phyloP scores from a whole-genome alignment of 2,888 invertebrate species.

The Drosophila birchii region DNA sequence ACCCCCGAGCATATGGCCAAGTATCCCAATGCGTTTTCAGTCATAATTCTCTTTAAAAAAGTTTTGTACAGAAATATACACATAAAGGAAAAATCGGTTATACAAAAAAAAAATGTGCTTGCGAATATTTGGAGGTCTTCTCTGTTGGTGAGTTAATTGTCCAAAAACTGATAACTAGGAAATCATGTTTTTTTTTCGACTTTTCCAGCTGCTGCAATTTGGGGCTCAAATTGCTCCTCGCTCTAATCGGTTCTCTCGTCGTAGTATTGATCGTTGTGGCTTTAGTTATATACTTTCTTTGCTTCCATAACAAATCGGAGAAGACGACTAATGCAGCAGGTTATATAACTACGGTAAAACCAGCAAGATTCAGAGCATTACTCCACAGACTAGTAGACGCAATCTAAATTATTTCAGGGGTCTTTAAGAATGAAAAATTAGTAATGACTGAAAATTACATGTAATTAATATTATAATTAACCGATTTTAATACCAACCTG shows the following conservation, averaged over 20 bases:
- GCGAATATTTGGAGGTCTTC: neutral
- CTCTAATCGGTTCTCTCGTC: neutral
- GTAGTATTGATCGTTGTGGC: neutral
- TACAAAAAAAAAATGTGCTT: constrained; percentile 9
- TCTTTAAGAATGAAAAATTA: neutral
- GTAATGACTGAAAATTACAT: neutral
- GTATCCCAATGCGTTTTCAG: constrained; percentile 13
- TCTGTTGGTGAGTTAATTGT: constrained; percentile 20
- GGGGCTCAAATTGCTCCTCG: neutral
- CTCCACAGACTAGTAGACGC: neutral
- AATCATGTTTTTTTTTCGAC: no score
- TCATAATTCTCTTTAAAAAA: constrained; percentile 14
- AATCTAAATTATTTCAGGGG: neutral
- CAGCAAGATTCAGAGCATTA: neutral
- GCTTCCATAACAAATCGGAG: neutral
- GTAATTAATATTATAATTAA: neutral
- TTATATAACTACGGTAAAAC: neutral
- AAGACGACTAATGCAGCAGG: neutral
- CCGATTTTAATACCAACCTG: neutral
- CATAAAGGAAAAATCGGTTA: neutral
- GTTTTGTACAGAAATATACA: neutral
- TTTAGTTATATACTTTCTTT: neutral
- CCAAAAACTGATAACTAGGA: neutral
- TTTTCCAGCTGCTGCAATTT: neutral
- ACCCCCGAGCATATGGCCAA: constrained; percentile 37